These are phyloP conservation scores for Diadophis punctatus DNA, from an alignment of 2,113 vertebrate genomes.

Conservation along the genomic window DNA sequence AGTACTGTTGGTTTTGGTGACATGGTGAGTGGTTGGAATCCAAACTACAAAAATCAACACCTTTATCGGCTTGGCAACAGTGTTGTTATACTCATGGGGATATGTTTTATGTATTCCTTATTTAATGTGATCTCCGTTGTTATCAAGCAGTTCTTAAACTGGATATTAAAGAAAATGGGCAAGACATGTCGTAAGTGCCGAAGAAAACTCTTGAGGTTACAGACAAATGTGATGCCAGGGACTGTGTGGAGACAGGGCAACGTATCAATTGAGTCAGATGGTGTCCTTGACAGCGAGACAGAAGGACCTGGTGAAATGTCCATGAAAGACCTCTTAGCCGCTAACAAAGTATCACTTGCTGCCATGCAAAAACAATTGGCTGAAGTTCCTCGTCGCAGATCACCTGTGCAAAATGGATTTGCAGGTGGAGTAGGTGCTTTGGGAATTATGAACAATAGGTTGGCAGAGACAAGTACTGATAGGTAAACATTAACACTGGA, in stretches of 20 bases:
- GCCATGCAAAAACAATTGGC: conserved; percentile 95
- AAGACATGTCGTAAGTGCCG: conserved; percentile 72
- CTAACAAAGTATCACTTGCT: conserved; percentile 90
- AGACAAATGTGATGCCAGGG: conserved; percentile 85
- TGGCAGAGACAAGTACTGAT: conserved; percentile 92
- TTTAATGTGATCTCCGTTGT: conserved; percentile 97
- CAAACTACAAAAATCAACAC: conserved; percentile 77
- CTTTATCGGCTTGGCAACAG: conserved; percentile 90
- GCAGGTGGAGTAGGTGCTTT: conserved; percentile 90
- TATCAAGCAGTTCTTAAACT: conserved; percentile 96
- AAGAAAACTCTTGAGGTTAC: conserved; percentile 68
- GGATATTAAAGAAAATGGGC: conserved; percentile 84
- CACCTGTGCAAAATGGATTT: conserved; percentile 82
- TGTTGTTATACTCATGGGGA: conserved; percentile 89
- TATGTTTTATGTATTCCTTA: conserved; percentile 97
- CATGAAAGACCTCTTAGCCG: conserved; percentile 89
- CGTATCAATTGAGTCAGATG: conserved; percentile 85
- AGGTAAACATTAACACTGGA: conserved; percentile 66
- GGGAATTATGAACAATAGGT: conserved; percentile 94
- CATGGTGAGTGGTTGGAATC: conserved; percentile 91
- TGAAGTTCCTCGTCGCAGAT: conserved; percentile 80
- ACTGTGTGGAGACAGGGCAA: conserved; percentile 71
- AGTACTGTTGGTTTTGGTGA: conserved; percentile 98
- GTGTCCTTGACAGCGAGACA: conserved; percentile 82
- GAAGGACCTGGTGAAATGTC: conserved; percentile 92